Base-by-base conservation (phyloP, 2,888 invertebrate species). In the Diarsia rubi region DNA sequence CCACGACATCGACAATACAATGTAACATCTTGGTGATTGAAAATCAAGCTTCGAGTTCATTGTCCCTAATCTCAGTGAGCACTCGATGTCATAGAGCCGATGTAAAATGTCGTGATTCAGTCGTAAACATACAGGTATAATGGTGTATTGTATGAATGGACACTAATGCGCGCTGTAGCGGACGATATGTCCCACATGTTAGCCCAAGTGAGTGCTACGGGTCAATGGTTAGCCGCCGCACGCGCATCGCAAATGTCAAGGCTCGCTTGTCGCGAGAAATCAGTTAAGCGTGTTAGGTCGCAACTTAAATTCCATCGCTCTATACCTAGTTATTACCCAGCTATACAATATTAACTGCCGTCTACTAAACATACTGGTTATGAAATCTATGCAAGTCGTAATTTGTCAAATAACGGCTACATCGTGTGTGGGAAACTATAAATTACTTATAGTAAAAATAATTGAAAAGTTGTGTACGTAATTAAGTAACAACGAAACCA, bases 221-320 rank as follows among this genome's bases (percentile, higher is more conserved):
- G 94, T 95, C 95, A 94, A 91, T 91, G 94, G 88, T 87, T 91
- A 89, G 86, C 90, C 91, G 90, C 79, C 84, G 90, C 92, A 93
- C 93, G 92, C 91, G 88, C 91, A 81, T 85, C 87, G 89, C 91
- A 93, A 94, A 95, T 94, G 94, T 93, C 95, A 95, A 94, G 95
- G 95, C 88, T 89, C 86, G 87, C 86, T 88, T 87, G 88, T 89
- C 88, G 88, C 87, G 74, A 83, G 83, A 83, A 88, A 85, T 88
- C 87, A 87, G 83, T 86, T 88, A 76, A 79, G 85, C 86, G 70
- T 80, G 78, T 87, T 80, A 79, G 76, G 68, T 82, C 74, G 70
- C 71, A 83, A 69, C 73, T 83, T 79, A 27, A 83, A 79, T 81
- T 52, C 69, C 75, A 71, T 49, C 24, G 31, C 44, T n/a, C n/a